These are phyloP conservation scores for Grallaria varia DNA, from an alignment of 2,113 vertebrate genomes.

Conservation along the genomic window DNA sequence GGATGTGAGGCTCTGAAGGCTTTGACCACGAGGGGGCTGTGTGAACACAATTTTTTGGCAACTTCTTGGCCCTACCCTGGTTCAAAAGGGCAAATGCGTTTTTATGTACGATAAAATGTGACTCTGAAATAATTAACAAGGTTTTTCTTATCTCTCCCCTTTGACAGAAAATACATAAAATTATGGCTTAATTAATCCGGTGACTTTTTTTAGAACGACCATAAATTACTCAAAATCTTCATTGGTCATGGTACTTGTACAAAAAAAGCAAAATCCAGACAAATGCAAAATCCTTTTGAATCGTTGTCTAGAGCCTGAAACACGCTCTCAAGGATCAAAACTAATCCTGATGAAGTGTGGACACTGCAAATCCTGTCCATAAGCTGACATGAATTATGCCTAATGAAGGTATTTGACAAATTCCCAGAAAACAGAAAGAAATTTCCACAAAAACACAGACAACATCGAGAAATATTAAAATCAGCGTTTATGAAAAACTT, in stretches of 20 bases:
- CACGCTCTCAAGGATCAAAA: not conserved
- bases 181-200: conserved; percentile 27
- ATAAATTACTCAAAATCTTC: not conserved
- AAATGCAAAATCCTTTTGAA: not conserved
- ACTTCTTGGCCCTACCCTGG: conserved; percentile 61
- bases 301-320: not conserved
- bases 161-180: conserved; percentile 40
- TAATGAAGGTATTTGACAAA: not conserved
- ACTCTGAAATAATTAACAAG: conserved; percentile 62
- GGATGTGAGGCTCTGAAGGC: not conserved
- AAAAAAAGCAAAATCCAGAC: not conserved
- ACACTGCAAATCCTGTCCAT: not conserved
- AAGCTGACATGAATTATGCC: not conserved
- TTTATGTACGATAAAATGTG: conserved; percentile 10
- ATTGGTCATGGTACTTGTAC: not conserved
- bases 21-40: conserved; percentile 68
- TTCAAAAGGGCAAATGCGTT: conserved; percentile 67
- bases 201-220: not conserved
- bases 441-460: not conserved
- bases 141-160: conserved; percentile 24
- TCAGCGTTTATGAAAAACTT: not conserved
- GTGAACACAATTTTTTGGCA: conserved; percentile 67
- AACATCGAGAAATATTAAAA: not conserved
- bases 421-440: not conserved
- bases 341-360: not conserved